These are phyloP conservation scores for Keiferia lycopersicella DNA, from an alignment of 2,888 invertebrate species.

Conservation along the genomic window DNA sequence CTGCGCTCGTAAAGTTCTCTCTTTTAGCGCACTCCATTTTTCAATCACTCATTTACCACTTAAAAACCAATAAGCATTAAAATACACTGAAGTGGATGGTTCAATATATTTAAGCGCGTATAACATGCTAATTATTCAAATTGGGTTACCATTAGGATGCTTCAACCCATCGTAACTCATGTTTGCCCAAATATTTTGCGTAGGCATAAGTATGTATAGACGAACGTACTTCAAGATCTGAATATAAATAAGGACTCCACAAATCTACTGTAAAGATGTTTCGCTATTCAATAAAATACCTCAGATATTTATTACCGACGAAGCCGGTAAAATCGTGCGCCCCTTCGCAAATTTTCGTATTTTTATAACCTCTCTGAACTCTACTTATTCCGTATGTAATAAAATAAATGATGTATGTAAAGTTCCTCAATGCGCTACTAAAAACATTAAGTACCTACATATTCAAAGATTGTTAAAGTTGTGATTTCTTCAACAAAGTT, in stretches of 20 bases:
- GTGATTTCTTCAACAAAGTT: background rate
- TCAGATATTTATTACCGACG: slow-evolving; percentile 20
- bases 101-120: background rate
- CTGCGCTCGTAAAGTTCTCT: too few relatives aligned
- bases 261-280: slow-evolving; percentile 25
- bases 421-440: background rate
- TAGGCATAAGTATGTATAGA: background rate
- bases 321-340: slow-evolving; percentile 7
- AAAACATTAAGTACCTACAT: background rate
- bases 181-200: slow-evolving; percentile 19
- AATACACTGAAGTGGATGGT: background rate
- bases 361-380: slow-evolving; percentile 12
- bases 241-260: slow-evolving; percentile 23
- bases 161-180: background rate
- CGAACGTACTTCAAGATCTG: slow-evolving; percentile 16
- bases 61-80: too few relatives aligned
- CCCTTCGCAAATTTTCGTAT: slow-evolving; percentile 13
- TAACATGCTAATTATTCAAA: background rate
- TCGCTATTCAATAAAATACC: slow-evolving; percentile 25
- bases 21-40: too few relatives aligned
- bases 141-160: background rate
- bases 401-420: background rate
- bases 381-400: background rate
- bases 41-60: too few relatives aligned
- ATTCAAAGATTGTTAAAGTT: background rate